phyloP scores from a whole-genome alignment of 2,888 invertebrate species.

The Pollenia angustigena region DNA sequence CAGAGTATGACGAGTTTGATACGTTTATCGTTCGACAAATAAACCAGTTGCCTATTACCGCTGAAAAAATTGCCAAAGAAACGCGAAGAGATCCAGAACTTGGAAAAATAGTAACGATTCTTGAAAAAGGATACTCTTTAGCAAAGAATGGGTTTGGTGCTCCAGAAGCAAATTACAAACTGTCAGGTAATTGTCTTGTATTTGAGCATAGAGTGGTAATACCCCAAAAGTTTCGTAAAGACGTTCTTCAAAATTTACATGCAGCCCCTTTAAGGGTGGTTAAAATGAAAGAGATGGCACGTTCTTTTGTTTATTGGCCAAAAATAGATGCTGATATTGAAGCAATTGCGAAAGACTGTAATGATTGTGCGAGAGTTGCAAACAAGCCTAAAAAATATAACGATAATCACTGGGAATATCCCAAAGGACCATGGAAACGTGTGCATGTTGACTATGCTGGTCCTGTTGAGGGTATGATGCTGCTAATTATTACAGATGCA shows the following conservation, averaged over 20 bases:
- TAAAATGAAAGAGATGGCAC: conserved; percentile 47
- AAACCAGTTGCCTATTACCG: conserved; percentile 32
- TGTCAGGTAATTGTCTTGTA: conserved; percentile 9
- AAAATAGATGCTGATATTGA: conserved; percentile 46
- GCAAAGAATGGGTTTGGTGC: neutral
- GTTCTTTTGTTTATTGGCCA: conserved; percentile 33
- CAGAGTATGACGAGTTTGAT: conserved; percentile 29
- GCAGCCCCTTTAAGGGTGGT: neutral
- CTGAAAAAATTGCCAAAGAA: conserved; percentile 6
- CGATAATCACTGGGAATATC: conserved; percentile 60
- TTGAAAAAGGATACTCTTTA: conserved; percentile 44
- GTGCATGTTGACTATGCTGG: conserved; percentile 81
- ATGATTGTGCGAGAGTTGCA: conserved; percentile 41
- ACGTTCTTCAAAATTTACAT: neutral
- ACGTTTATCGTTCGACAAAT: too few relatives aligned
- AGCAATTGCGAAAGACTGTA: neutral
- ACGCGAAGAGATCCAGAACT: conserved; percentile 10
- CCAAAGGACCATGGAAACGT: conserved; percentile 45
- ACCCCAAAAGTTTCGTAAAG: conserved; percentile 11
- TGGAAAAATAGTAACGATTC: conserved; percentile 12
- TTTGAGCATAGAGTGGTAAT: conserved; percentile 40
- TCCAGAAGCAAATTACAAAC: conserved; percentile 10
- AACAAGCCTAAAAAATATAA: conserved; percentile 21
- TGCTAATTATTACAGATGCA: conserved; percentile 78
- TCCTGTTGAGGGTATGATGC: conserved; percentile 78